A percentile compares a stretch with the other conserved stretches of the same genome.
Evolutionary conservation across 2,797 vertebrate genomes (phyloP).

Genomic region (Paratrypauchen microcephalus): DNA sequence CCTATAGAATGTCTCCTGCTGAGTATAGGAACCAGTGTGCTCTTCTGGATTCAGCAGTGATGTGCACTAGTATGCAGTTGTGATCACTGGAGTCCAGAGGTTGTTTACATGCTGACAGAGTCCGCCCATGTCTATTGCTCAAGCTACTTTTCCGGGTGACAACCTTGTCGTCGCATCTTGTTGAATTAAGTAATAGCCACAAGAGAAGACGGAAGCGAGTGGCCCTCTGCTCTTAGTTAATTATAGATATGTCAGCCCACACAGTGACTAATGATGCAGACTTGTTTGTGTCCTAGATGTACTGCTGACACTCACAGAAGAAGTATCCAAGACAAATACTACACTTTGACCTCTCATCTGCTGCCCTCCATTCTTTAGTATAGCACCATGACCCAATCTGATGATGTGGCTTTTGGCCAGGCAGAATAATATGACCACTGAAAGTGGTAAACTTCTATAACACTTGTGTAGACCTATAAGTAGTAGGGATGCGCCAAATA

Average conservation of each 20-base stretch:
- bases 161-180: slow-evolving; percentile 59
- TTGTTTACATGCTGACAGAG: slow-evolving; percentile 73
- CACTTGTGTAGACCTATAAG: background rate
- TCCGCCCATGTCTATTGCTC: slow-evolving; percentile 40
- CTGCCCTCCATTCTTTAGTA: slow-evolving; percentile 3
- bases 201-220: slow-evolving; percentile 46
- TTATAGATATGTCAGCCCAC: slow-evolving; percentile 53
- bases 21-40: slow-evolving; percentile 63
- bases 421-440: background rate
- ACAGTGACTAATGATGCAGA: slow-evolving; percentile 53
- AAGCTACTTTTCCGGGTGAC: slow-evolving; percentile 47
- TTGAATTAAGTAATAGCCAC: slow-evolving; percentile 63
- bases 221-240: slow-evolving; percentile 55
- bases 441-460: background rate
- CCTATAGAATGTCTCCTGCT: slow-evolving; percentile 67
- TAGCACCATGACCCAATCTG: background rate
- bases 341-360: slow-evolving; percentile 5
- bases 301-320: slow-evolving; percentile 43
- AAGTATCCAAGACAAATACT: slow-evolving; percentile 25
- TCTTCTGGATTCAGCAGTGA: slow-evolving; percentile 56
- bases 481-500: too few species aligned
- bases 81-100: slow-evolving; percentile 48
- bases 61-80: slow-evolving; percentile 36
- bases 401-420: background rate
- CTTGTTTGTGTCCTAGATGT: slow-evolving; percentile 62